These are phyloP conservation scores for Rhodophaea formosa DNA, from an alignment of 2,888 invertebrate species.

Conservation along the genomic window DNA sequence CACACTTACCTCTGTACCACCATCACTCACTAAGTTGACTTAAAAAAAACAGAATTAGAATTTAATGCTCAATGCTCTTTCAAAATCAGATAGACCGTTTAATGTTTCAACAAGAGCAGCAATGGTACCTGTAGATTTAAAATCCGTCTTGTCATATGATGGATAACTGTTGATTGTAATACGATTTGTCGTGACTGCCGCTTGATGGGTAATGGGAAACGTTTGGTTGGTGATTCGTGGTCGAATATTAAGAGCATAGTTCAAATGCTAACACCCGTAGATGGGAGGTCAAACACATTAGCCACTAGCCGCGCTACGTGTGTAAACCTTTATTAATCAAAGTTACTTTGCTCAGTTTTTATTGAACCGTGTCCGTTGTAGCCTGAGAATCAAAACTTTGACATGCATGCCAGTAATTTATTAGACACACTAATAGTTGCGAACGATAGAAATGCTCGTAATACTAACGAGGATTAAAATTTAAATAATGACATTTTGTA, in stretches of 20 bases:
- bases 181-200: conserved; percentile 76
- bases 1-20: conserved; percentile 45
- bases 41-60: conserved; percentile 30
- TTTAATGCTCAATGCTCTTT: conserved; percentile 13
- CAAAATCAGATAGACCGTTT: background rate
- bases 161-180: conserved; percentile 67
- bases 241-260: conserved; percentile 71
- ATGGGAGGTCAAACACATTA: conserved; percentile 77
- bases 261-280: conserved; percentile 71
- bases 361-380: conserved; percentile 32
- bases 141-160: conserved; percentile 54
- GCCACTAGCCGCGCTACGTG: conserved; percentile 71
- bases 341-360: conserved; percentile 36
- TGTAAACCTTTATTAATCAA: conserved; percentile 71
- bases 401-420: conserved; percentile 27
- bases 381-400: conserved; percentile 29
- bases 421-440: conserved; percentile 22
- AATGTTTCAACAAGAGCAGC: conserved; percentile 36
- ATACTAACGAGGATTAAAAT: conserved; percentile 15
- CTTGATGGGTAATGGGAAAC: conserved; percentile 72
- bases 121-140: conserved; percentile 49
- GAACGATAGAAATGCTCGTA: conserved; percentile 15
- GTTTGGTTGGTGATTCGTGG: conserved; percentile 69
- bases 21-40: conserved; percentile 43
- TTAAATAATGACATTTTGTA: conserved; percentile 10